Evolutionary conservation across 2,113 vertebrate species (phyloP).

Genomic region (Arvicanthis niloticus): DNA sequence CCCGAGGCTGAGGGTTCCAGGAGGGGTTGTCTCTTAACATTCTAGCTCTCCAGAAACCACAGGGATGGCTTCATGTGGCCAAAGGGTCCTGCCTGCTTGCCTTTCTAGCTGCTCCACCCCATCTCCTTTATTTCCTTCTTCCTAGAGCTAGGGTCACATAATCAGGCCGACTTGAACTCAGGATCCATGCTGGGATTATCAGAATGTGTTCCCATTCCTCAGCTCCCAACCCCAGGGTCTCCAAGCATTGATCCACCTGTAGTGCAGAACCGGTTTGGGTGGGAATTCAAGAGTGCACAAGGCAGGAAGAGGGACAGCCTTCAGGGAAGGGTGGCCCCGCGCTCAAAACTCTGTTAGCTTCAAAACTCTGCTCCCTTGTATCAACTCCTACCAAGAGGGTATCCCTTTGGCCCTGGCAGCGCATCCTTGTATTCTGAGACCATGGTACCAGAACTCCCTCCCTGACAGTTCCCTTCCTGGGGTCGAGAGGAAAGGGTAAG

Average conservation of each 20-base stretch:
- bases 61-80: neutral
- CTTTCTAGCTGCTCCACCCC: too few species aligned
- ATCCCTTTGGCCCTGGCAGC: neutral
- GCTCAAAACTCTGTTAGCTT: neutral
- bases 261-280: neutral
- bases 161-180: neutral
- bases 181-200: neutral
- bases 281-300: neutral
- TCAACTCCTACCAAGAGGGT: neutral
- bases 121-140: neutral
- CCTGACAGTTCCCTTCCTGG: neutral
- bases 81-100: neutral
- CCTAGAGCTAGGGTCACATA: neutral
- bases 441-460: neutral
- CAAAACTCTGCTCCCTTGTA: neutral
- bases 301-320: neutral
- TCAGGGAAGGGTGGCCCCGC: neutral
- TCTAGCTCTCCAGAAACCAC: neutral
- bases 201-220: too few species aligned
- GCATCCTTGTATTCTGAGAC: neutral
- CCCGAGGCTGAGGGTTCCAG: neutral
- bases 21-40: neutral
- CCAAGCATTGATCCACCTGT: too few species aligned
- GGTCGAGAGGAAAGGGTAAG: neutral
- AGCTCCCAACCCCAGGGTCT: too few species aligned